Conservation (phyloP, 2,797 vertebrate genomes). For the Sebastes ruberrimus region DNA sequence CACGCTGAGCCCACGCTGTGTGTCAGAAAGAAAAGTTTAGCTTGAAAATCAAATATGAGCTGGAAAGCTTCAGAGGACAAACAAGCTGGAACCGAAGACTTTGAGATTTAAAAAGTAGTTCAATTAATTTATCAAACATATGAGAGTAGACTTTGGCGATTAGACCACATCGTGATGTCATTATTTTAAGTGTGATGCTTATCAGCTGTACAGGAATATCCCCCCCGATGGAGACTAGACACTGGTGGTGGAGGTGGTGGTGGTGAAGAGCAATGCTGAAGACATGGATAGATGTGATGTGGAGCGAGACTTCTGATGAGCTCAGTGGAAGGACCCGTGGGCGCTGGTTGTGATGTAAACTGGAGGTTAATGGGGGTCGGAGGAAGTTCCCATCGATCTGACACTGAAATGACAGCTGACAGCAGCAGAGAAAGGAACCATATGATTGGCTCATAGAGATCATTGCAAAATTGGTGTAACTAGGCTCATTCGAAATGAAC, state of each 20-base stretch:
- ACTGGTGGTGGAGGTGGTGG: too few species aligned
- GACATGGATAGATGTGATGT: not conserved
- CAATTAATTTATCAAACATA: not conserved
- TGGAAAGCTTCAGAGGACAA: constrained; percentile 13
- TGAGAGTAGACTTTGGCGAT: not conserved
- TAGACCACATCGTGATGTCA: not conserved
- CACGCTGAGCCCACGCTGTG: not conserved
- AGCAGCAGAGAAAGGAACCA: not conserved
- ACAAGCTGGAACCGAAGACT: not conserved
- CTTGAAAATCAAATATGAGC: not conserved
- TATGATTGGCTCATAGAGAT: not conserved
- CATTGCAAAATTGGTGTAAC: not conserved
- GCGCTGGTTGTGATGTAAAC: not conserved
- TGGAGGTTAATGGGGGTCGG: not conserved
- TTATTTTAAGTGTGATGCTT: not conserved
- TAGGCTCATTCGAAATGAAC: too few species aligned
- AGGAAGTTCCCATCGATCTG: not conserved
- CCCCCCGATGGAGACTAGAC: too few species aligned
- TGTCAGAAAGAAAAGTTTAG: constrained; percentile 35
- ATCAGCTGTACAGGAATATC: not conserved
- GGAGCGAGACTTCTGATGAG: not conserved
- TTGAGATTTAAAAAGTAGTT: fast-evolving
- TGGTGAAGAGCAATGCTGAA: not conserved
- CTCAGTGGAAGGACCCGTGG: not conserved
- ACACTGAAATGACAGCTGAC: not conserved